Evolutionary conservation across 1,140 invertebrate species (phyloP), one percentile per base, ranked within the genome.

Genomic region (Tachypleus tridentatus): DNA sequence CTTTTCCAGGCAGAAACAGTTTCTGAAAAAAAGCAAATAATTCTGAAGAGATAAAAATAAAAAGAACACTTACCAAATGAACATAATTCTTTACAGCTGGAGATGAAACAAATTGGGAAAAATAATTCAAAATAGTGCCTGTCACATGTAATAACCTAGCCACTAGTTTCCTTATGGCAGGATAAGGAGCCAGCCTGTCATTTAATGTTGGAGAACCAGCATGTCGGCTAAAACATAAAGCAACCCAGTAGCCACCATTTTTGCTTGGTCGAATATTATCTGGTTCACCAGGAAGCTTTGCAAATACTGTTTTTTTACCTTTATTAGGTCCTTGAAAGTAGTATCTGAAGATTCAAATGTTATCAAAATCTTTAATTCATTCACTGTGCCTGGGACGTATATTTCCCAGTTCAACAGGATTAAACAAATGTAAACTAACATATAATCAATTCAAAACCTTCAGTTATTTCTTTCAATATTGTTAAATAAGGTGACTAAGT

Each of bases 261-360:
- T 80, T 82, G 73, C 87, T 85, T 0, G 76, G 75, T 59, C 86
- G 81, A 54, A 92, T 75, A 74, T 91, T 93, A 76, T 94, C 91
- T 9, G 88, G 87, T 4, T 81, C 63, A 72, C 89, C 91, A 57
- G 90, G 89, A 61, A 94, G 77, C 56, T 53, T 48, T 3, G 61
- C 61, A 52, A 73, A 72, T 7, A 70, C 49, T 53, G 66, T 65
- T 11, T 67, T 4, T 3, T 57, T n/a, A 29, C 57, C 64, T 49
- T 58, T 54, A 57, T 61, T 61, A 4, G 54, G 52, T 10, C 60
- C 60, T 61, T 64, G 57, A 5, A 63, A 10, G 61, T 54, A 8
- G 53, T 54, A 54, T n/a, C 53, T 54, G 53, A n/a, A 54, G 53
- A 54, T 7, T 7, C 29, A 29, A 29, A 29, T 29, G 29, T 29